Evolutionary conservation across 2,797 vertebrate species (phyloP), one percentile per base, ranked within the genome.

Genomic region (Argya squamiceps): DNA sequence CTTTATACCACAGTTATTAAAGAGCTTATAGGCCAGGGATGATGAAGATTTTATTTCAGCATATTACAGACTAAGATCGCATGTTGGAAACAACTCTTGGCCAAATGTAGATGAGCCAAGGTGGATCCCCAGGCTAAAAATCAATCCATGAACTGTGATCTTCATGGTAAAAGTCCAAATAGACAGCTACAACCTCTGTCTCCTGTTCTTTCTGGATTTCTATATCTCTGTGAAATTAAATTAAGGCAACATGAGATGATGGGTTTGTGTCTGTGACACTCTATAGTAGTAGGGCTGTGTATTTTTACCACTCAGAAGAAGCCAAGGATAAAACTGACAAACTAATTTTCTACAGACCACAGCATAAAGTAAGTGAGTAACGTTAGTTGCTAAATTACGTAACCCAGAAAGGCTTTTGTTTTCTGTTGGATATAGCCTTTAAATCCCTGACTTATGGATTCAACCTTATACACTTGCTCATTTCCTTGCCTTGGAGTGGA

Each of bases 371-470:
- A 87, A 67, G 15, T 1, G 3, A 83, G n/a, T 73, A 85, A 74
- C 4, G 3, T 58, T 24, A 55, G 7, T 15, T 62, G 26, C 9
- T 82, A 49, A 87, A 73, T 36, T 19, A 63, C 0, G 0, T 56
- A 43, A 70, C 19, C 19, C 18, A 59, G 44, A 83, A 74, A 75
- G 15, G 11, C 6, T 75, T 88, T 74, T 15, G 6, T n/a, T 75
- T 92, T 60, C 9, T 75, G 1, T 47, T 30, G 4, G 7, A 27
- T 69, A 37, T 55, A 55, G 12, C 11, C 4, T 18, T 76, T 44
- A 86, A 43, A 18, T 27, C 10, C 13, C 20, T 47, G 43, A 49
- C 3, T 58, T 58, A 47, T 7, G 10, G 17, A 67, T 63, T 46
- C 34, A 64, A 6, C 14, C 2, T 56, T 37, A 70, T 79, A 56